These are phyloP conservation scores for Steatocranus sp. DNA, from an alignment of 2,797 vertebrate genomes.

Conservation along the genomic window DNA sequence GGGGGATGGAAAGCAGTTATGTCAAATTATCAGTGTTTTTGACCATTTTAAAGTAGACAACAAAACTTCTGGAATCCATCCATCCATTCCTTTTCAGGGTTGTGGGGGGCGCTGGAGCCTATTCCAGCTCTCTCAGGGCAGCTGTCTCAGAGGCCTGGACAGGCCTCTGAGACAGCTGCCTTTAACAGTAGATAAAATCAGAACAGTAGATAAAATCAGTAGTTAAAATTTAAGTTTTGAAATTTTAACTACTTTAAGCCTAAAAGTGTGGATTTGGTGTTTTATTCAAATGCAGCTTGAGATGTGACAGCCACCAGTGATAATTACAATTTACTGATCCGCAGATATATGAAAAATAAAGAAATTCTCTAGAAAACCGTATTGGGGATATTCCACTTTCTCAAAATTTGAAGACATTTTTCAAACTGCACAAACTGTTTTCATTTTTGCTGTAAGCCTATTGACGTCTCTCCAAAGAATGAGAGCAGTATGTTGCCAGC, in stretches of 20 bases:
- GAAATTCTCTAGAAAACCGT: not conserved
- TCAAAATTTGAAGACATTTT: not conserved
- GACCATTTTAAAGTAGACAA: not conserved
- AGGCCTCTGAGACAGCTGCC: too few species aligned
- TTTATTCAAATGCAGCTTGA: too few species aligned
- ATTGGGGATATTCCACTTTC: not conserved
- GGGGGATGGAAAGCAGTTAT: not conserved
- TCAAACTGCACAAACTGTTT: not conserved
- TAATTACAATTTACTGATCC: not conserved
- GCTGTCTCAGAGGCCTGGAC: not conserved
- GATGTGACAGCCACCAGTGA: not conserved
- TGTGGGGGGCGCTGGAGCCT: not conserved
- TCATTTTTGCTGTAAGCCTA: conserved; percentile 10
- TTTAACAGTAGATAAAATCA: too few species aligned
- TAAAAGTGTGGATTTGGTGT: too few species aligned
- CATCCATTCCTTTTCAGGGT: not conserved
- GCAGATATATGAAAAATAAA: not conserved
- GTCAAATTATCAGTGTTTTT: not conserved
- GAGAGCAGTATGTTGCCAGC: conserved; percentile 1
- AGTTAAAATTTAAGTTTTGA: too few species aligned
- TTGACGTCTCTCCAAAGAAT: conserved; percentile 11
- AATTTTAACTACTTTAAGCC: too few species aligned
- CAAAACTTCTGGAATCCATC: not conserved
- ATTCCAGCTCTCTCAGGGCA: not conserved
- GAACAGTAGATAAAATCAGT: too few species aligned